A percentile compares a stretch with the other conserved stretches of the same genome.
Evolutionary conservation across 2,797 vertebrate species (phyloP).

Genomic region (Dromococcyx pavoninus): DNA sequence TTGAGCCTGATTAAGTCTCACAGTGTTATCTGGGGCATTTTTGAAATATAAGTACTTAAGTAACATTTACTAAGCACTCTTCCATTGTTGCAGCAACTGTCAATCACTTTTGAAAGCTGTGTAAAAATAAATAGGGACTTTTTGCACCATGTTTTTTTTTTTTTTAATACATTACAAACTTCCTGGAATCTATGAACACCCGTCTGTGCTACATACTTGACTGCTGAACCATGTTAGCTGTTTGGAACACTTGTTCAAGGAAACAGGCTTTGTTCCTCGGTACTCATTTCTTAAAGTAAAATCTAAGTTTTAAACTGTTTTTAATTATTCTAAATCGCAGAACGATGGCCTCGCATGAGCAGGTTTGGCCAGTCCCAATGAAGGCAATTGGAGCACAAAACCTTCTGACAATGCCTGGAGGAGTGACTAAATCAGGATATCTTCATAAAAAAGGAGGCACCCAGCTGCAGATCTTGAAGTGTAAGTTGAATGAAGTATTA

Average conservation of each 20-base stretch:
- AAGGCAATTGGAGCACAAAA: conserved; percentile 97
- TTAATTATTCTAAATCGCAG: conserved; percentile 68
- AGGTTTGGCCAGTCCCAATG: conserved; percentile 93
- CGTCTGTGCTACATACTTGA: conserved; percentile 33
- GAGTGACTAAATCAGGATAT: conserved; percentile 88
- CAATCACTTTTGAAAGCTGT: conserved; percentile 35
- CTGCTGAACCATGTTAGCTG: conserved; percentile 8
- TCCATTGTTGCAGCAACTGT: neutral
- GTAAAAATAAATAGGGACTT: conserved; percentile 68
- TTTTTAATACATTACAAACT: conserved; percentile 18
- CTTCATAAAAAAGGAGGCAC: conserved; percentile 97
- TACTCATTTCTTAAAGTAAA: neutral
- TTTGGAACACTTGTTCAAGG: conserved; percentile 35
- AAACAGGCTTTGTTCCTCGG: neutral
- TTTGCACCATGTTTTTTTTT: conserved; percentile 8
- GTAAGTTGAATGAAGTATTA: conserved; percentile 79
- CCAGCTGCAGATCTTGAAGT: conserved; percentile 92
- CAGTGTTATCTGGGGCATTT: neutral
- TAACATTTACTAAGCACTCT: neutral
- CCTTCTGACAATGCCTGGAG: conserved; percentile 96
- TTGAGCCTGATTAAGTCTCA: neutral
- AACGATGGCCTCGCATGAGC: conserved; percentile 86
- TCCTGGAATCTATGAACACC: conserved; percentile 69
- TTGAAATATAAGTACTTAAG: neutral
- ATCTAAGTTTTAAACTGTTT: neutral